Evolutionary conservation across 2,888 invertebrate species (phyloP), one percentile per base, ranked within the genome.

Genomic region (Pristionchus maxplancki): DNA sequence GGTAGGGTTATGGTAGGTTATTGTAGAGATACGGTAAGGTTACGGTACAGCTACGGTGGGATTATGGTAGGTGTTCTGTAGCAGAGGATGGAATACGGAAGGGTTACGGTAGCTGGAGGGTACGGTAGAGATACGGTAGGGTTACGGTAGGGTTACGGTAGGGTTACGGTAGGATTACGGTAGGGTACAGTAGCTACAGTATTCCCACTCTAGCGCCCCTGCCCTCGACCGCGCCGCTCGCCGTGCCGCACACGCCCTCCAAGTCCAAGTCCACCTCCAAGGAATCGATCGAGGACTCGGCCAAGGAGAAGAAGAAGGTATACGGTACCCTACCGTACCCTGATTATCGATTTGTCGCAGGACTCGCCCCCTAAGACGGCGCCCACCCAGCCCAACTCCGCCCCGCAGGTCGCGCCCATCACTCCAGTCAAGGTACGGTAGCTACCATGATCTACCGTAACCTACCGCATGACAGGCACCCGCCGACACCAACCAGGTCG

Each of bases 211-310:
- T 34, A 83, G 82, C 82, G 31, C 82, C 82, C 17, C 82, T 83
- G 4, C 82, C 31, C n/a, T 53, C 78, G n/a, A 78, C 28, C n/a
- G 78, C 78, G 1, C 78, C 78, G 1, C 78, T 78, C 28, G 78
- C 78, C 34, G 78, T 78, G 17, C 78, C 78, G 9, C 78, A 78
- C 78, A 78, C 78, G 20, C 78, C 78, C 15, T 78, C 78, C 78
- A 78, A 78, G 44, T 78, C 78, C 17, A 31, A n/a, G 50, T 50
- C 48, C 48, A 24, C 1, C 24, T 34, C 53, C 17, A 48, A 48
- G 48, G 50, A 81, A 81, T n/a, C n/a, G 13, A 48, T 9, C 11
- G 48, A 81, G 15, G 81, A 44, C 28, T 81, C 48, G 58, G 24
- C 24, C 58, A 58, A 58, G 58, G 58, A 58, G 24, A 58, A 53